phyloP scores from a whole-genome alignment of 2,113 vertebrate genomes.

The Trichechus manatus region DNA sequence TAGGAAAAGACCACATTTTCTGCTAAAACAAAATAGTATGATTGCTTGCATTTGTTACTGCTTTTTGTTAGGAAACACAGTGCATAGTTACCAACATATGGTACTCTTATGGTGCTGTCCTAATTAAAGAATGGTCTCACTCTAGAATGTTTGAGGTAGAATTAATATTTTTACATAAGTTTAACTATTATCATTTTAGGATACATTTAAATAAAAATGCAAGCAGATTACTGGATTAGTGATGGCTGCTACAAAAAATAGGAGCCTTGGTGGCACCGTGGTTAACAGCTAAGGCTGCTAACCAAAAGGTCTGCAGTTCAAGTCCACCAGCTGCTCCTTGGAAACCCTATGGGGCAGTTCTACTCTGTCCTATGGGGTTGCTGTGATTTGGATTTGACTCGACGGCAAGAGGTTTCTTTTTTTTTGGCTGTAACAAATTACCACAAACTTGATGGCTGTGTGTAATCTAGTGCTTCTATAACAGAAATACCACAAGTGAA shows the following conservation, averaged over 20 bases:
- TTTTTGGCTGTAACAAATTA: background rate
- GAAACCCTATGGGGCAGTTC: no score
- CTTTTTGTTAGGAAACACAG: conserved; percentile 5
- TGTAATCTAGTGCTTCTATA: no score
- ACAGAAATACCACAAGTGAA: no score
- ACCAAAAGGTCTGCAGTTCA: no score
- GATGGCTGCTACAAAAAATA: background rate
- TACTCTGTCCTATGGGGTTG: no score
- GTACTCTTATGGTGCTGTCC: rapidly evolving
- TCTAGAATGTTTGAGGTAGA: background rate
- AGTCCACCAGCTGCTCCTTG: no score
- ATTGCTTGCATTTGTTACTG: background rate
- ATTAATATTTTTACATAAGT: background rate
- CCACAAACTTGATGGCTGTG: background rate
- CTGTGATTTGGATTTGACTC: no score
- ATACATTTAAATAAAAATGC: background rate
- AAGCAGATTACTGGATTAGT: background rate
- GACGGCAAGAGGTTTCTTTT: no score
- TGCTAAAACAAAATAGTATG: background rate
- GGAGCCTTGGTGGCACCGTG: no score
- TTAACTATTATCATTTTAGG: background rate
- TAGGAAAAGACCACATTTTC: background rate
- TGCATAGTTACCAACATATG: background rate
- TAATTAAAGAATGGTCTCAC: background rate
- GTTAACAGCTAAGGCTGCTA: no score